Evolutionary conservation across 2,888 invertebrate genomes (phyloP).

Genomic region (Notocelia uddmanniana): DNA sequence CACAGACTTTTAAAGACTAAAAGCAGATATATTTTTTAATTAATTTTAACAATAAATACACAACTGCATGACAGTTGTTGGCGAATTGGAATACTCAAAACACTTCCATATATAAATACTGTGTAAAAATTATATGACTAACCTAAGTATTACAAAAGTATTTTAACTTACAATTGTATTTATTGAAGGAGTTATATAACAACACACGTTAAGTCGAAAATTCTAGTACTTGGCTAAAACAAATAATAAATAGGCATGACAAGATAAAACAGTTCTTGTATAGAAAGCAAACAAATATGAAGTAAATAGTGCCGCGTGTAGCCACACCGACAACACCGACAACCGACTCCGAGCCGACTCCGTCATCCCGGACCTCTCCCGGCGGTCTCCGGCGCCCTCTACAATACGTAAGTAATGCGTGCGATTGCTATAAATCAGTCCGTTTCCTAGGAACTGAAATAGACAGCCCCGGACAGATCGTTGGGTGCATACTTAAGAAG

Average conservation of each 20-base stretch:
- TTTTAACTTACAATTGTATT: too few species aligned
- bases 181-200: too few species aligned
- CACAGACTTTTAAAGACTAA: too few species aligned
- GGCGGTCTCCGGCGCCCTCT: conserved; percentile 29
- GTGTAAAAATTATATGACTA: too few species aligned
- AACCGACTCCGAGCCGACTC: neutral
- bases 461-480: conserved; percentile 45
- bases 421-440: conserved; percentile 49
- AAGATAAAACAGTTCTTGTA: neutral
- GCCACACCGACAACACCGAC: neutral
- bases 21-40: too few species aligned
- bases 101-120: too few species aligned
- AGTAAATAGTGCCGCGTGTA: conserved; percentile 8
- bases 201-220: too few species aligned
- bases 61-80: too few species aligned
- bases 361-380: neutral
- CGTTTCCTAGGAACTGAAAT: conserved; percentile 62
- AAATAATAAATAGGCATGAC: neutral
- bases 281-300: neutral
- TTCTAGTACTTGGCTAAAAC: too few species aligned
- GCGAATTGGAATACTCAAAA: too few species aligned
- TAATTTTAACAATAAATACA: too few species aligned
- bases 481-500: conserved; percentile 13
- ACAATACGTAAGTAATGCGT: conserved; percentile 52
- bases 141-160: too few species aligned